phyloP scores from a whole-genome alignment of 2,888 invertebrate species.

The Drosophila colorata region DNA sequence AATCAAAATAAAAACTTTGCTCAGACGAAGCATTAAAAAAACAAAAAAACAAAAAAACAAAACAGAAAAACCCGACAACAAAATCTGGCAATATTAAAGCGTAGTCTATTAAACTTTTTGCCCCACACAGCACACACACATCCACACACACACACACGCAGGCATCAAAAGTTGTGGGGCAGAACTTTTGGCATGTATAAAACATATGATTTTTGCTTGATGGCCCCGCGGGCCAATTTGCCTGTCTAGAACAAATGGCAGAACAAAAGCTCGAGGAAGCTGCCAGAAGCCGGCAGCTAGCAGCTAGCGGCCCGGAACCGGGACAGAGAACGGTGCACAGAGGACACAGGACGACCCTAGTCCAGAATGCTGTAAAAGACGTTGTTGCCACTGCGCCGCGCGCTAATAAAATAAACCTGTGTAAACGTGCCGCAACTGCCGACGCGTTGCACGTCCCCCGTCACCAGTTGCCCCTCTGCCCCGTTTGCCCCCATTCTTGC shows the following conservation, averaged over 20 bases:
- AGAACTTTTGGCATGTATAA: slow-evolving; percentile 70
- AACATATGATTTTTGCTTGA: slow-evolving; percentile 79
- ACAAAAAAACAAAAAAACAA: background rate
- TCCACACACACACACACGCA: slow-evolving; percentile 3
- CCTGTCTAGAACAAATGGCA: slow-evolving; percentile 73
- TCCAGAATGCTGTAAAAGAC: slow-evolving; percentile 40
- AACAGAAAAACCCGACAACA: background rate
- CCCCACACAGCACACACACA: background rate
- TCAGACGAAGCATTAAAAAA: slow-evolving; percentile 8
- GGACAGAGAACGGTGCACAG: background rate
- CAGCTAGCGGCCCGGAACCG: background rate
- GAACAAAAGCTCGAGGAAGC: slow-evolving; percentile 7
- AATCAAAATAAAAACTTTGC: slow-evolving; percentile 75
- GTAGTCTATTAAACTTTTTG: slow-evolving; percentile 75
- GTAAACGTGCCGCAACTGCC: slow-evolving; percentile 46
- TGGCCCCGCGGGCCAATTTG: slow-evolving; percentile 78
- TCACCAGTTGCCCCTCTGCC: background rate
- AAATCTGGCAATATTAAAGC: slow-evolving; percentile 67
- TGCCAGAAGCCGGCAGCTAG: slow-evolving; percentile 3
- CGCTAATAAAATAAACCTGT: slow-evolving; percentile 78
- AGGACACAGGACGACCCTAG: slow-evolving; percentile 9
- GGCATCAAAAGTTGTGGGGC: slow-evolving; percentile 27
- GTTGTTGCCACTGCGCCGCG: slow-evolving; percentile 29
- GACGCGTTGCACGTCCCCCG: slow-evolving; percentile 5
- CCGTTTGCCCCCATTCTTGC: background rate